These are phyloP conservation scores for Marisa cornuarietis DNA, from an alignment of 1,140 invertebrate genomes.

Conservation along the genomic window DNA sequence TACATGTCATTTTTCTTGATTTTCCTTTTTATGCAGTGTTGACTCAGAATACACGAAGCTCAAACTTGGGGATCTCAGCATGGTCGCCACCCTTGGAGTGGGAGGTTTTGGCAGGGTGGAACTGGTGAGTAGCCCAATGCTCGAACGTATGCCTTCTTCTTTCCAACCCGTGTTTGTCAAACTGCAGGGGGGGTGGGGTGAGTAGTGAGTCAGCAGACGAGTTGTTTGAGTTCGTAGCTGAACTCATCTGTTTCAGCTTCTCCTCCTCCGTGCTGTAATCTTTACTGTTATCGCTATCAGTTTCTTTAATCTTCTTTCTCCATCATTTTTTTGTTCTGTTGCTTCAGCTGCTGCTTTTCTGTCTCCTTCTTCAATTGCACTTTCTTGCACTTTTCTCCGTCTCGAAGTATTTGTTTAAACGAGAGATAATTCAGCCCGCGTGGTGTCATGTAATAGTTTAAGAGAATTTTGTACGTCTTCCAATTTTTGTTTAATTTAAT, in stretches of 20 bases:
- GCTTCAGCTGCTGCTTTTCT: no score
- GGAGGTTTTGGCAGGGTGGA: constrained; percentile 98
- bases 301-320: background rate
- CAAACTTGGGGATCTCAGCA: constrained; percentile 84
- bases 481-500: no score
- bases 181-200: no score
- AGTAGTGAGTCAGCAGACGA: background rate
- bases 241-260: background rate
- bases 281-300: no score
- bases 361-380: no score
- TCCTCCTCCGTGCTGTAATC: background rate
- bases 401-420: background rate
- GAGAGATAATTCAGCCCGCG: no score
- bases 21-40: constrained; percentile 37
- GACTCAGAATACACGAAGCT: constrained; percentile 56
- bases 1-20: background rate
- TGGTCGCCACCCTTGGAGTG: constrained; percentile 92
- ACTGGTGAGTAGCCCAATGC: constrained; percentile 72
- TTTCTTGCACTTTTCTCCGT: no score
- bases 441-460: no score
- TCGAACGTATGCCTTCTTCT: no score
- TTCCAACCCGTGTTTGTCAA: no score
- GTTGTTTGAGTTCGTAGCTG: background rate
- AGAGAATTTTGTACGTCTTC: no score
- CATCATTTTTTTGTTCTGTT: no score